Evolutionary conservation across 2,888 invertebrate genomes (phyloP), one percentile per base, ranked within the genome.

Genomic region (Bhutanitis thaidina): DNA sequence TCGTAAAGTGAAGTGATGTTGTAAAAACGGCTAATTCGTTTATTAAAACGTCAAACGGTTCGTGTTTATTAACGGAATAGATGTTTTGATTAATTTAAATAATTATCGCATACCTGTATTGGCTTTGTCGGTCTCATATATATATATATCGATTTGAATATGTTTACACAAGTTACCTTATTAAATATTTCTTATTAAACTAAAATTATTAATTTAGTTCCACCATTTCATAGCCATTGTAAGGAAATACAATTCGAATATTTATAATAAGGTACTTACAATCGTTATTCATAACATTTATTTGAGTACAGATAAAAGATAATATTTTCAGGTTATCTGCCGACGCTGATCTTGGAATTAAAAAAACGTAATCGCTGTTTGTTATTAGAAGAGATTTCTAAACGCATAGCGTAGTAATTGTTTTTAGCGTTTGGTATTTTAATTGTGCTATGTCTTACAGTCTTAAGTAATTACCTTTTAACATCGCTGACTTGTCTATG

Each of bases 401-500:
- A 44, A 34, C 14, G 20, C 25, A 14, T 14, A 4, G 32, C 25
- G n/a, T 27, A 14, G 25, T 9, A 30, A 5, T n/a, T 8, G 30
- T 25, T 25, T 38, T 38, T 12, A 27, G 20, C 30, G 10, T 37
- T 27, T 37, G 13, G 5, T 3, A 14, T 15, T 43, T n/a, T 38
- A 50, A 46, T 47, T 37, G 37, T 38, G 46, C 41, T 10, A 9
- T 46, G 29, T 52, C 52, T 38, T 43, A 49, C 49, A 27, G 25
- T 8, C 35, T 45, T 52, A 5, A 20, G 20, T 20, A 55, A 52
- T 55, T 47, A 53, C 43, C 25, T 35, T 27, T 43, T 32, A 39
- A 25, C 44, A 9, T 12, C 50, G 44, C 54, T 35, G 43, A 51
- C 51, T 49, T 48, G 43, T 43, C 50, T 47, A 43, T 52, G 43